A percentile compares a stretch with the other conserved stretches of the same genome.
phyloP scores from a whole-genome alignment of 2,797 vertebrate genomes.

The Pristis pectinata region DNA sequence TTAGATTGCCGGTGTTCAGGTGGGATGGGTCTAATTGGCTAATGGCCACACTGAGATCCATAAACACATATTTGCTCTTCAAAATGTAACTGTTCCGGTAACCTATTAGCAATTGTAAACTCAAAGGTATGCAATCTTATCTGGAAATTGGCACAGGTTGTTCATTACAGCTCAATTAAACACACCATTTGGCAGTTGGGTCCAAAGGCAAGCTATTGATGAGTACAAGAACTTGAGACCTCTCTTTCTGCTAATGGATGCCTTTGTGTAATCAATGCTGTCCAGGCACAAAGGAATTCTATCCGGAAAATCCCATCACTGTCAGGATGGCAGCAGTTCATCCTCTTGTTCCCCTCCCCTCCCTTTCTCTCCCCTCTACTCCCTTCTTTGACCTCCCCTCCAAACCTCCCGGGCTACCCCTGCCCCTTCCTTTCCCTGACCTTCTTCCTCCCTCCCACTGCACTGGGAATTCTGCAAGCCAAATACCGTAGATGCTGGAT shows the following conservation, averaged over 20 bases:
- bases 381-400: no score
- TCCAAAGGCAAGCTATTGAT: not conserved
- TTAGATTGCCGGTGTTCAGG: not conserved
- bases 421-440: not conserved
- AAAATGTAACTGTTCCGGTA: constrained; percentile 17
- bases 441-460: no score
- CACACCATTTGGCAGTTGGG: not conserved
- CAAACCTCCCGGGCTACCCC: no score
- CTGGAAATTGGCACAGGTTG: constrained; percentile 28
- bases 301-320: not conserved
- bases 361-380: not conserved
- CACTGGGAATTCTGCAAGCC: no score
- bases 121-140: constrained; percentile 9
- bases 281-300: not conserved
- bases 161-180: constrained; percentile 28
- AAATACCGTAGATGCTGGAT: no score
- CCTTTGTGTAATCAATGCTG: not conserved
- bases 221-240: not conserved
- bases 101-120: constrained; percentile 28
- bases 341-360: no score
- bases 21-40: not conserved
- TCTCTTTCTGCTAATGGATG: not conserved
- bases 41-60: not conserved
- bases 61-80: constrained; percentile 24
- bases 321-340: not conserved